These are phyloP conservation scores for Zaprionus obscuricornis DNA, from an alignment of 2,888 invertebrate species.

Conservation along the genomic window DNA sequence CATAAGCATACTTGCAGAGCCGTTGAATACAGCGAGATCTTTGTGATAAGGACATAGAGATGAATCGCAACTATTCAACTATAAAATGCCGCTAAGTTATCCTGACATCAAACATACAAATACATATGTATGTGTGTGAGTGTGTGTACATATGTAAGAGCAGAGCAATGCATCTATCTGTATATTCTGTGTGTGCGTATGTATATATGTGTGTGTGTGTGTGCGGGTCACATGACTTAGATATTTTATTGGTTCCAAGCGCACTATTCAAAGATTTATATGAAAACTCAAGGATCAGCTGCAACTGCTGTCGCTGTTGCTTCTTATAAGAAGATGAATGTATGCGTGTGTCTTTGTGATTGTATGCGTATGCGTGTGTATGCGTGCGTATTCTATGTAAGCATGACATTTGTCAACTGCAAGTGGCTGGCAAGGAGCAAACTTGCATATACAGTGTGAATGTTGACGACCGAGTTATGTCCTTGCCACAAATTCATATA, in stretches of 20 bases:
- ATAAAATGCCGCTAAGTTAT: conserved; percentile 50
- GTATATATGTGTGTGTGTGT: neutral
- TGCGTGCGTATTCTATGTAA: conserved; percentile 41
- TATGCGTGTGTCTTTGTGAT: conserved; percentile 14
- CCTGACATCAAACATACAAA: conserved; percentile 3
- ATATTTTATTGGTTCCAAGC: conserved; percentile 52
- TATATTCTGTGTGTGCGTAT: conserved; percentile 4
- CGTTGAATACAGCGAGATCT: conserved; percentile 34
- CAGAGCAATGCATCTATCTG: conserved; percentile 41
- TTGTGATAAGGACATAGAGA: conserved; percentile 46
- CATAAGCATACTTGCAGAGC: neutral
- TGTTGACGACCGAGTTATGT: conserved; percentile 74
- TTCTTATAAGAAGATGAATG: conserved; percentile 35
- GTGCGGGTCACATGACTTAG: conserved; percentile 41
- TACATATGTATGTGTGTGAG: neutral
- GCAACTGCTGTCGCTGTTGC: conserved; percentile 46
- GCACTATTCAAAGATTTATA: conserved; percentile 68
- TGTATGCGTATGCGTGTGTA: conserved; percentile 11
- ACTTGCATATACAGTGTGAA: conserved; percentile 46
- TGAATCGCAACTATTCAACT: conserved; percentile 51
- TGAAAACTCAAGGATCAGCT: conserved; percentile 67
- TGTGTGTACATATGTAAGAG: conserved; percentile 10
- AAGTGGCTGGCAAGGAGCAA: conserved; percentile 64
- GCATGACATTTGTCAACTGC: conserved; percentile 72
- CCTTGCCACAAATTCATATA: conserved; percentile 58